Conservation (phyloP, 1,140 invertebrate genomes). For the Melanaphis sacchari region DNA sequence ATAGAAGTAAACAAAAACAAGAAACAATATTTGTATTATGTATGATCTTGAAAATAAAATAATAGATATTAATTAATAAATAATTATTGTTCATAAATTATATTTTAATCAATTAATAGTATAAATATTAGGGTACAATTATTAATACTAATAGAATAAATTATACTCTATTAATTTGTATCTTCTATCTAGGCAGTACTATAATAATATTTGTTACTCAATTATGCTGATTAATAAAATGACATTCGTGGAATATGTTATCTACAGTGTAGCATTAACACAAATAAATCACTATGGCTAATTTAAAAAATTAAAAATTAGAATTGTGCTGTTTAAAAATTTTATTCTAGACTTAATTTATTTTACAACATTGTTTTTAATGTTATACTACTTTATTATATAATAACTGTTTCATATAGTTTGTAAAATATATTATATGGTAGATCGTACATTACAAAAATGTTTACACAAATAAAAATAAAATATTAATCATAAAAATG, state of each 20-base stretch:
- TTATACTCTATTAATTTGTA: background rate
- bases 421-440: no score
- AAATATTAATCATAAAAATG: background rate
- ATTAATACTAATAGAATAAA: background rate
- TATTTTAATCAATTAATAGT: background rate
- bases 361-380: no score
- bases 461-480: background rate
- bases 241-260: no score
- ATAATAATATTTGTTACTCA: no score
- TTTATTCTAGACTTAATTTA: no score
- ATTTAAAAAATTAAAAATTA: no score
- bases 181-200: background rate
- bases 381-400: no score
- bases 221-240: background rate
- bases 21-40: background rate
- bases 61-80: background rate
- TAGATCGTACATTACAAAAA: no score
- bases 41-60: background rate
- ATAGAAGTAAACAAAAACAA: background rate
- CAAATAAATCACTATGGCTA: no score
- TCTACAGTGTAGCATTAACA: no score
- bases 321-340: no score
- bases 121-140: background rate
- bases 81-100: background rate
- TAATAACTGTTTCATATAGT: no score